Evolutionary conservation across 2,113 vertebrate genomes (phyloP).

Genomic region (Onychostoma macrolepis): DNA sequence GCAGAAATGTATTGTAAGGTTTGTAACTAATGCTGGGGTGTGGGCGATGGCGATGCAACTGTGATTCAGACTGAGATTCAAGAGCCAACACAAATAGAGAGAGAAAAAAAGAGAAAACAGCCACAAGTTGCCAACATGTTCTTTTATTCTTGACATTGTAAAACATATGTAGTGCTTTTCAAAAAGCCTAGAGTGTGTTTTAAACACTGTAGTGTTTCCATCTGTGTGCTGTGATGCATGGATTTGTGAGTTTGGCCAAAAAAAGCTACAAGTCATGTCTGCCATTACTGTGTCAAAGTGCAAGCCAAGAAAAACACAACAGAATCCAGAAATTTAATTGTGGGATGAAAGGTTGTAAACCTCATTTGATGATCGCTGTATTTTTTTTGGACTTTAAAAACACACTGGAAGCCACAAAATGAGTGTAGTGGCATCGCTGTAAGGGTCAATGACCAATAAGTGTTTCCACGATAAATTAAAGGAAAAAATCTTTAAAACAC

Average conservation of each 20-base stretch:
- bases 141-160: constrained; percentile 24
- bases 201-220: constrained; percentile 32
- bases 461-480: neutral
- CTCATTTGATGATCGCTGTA: neutral
- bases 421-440: neutral
- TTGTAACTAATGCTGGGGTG: neutral
- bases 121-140: constrained; percentile 1
- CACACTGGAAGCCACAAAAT: constrained; percentile 19
- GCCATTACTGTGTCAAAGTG: constrained; percentile 59
- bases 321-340: constrained; percentile 55
- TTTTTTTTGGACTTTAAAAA: constrained; percentile 16
- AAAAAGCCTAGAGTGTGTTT: constrained; percentile 4
- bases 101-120: neutral
- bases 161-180: constrained; percentile 12
- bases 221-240: constrained; percentile 19
- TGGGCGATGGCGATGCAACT: neutral
- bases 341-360: neutral
- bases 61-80: constrained; percentile 26
- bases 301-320: constrained; percentile 63
- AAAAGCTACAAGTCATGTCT: constrained; percentile 51
- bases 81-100: neutral
- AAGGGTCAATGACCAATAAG: neutral
- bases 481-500: neutral
- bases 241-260: constrained; percentile 39
- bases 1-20: neutral